Evolutionary conservation across 2,113 vertebrate species (phyloP).

Genomic region (Genyomyrus donnyi): DNA sequence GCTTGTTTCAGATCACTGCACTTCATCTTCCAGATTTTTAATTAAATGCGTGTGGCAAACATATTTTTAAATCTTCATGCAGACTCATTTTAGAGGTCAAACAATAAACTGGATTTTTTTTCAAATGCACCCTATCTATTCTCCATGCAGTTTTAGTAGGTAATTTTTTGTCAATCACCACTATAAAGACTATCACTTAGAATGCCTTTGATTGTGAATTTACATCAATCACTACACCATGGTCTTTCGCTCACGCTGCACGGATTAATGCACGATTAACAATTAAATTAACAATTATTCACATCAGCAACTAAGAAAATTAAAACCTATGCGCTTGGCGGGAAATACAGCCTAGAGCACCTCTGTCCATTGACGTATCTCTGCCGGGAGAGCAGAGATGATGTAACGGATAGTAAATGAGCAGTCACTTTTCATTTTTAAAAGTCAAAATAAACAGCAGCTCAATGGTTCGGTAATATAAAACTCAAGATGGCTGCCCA

Average conservation of each 20-base stretch:
- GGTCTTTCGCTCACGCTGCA: background rate
- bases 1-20: background rate
- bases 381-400: background rate
- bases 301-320: background rate
- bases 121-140: background rate
- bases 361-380: background rate
- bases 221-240: background rate
- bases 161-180: background rate
- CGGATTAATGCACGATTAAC: background rate
- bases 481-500: background rate
- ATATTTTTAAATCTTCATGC: background rate
- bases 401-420: background rate
- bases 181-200: background rate
- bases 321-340: background rate
- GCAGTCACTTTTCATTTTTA: background rate
- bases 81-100: background rate
- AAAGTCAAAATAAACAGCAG: background rate
- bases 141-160: background rate
- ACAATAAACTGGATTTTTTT: background rate
- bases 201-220: background rate
- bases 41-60: background rate
- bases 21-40: background rate
- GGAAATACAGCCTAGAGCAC: background rate
- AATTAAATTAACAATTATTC: conserved; percentile 14
- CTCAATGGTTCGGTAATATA: background rate